Evolutionary conservation across 2,797 vertebrate genomes (phyloP), one percentile per base, ranked within the genome.

Genomic region (Furcifer pardalis): DNA sequence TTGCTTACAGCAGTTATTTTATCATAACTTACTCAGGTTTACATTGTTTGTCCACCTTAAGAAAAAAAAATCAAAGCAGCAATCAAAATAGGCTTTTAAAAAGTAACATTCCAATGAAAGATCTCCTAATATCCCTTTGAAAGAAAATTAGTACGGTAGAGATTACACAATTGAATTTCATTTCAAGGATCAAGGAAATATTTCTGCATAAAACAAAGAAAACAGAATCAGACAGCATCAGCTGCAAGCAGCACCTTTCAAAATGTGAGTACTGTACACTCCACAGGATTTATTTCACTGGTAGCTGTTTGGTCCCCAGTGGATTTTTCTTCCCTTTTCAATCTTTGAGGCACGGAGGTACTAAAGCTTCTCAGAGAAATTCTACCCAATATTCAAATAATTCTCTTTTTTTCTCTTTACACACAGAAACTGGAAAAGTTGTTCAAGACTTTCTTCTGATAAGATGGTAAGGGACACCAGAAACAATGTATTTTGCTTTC

Each of bases 131-230:
- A 42, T 4, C 42, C 44, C 5, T 15, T 71, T 77, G 84, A 66
- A 49, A 81, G 35, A 37, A 76, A 56, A 73, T 46, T 37, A 9
- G 12, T 72, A 71, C 1, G 19, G 27, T 8, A 2, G 2, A 40
- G 68, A 23, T 42, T 68, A 83, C 81, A 13, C 60, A 71, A 74
- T n/a, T 6, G 60, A 44, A 46, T 75, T 63, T 68, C 77, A 56
- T 27, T 0, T 1, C 8, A 12, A 21, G 71, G 27, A 79, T 46
- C 69, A 86, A 84, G 81, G 30, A 79, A 19, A 75, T 72, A 83
- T 85, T 79, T 77, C 74, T 56, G 37, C 68, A 83, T 79, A 42
- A 74, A 68, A 79, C n/a, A 68, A 83, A 83, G n/a, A 49, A n/a
- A 23, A 23, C n/a, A 75, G 49, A n/a, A 44, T 21, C 30, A 46